A percentile compares a stretch with the other conserved stretches of the same genome.
phyloP scores from a whole-genome alignment of 2,888 invertebrate species.

The Pollenia amentaria region DNA sequence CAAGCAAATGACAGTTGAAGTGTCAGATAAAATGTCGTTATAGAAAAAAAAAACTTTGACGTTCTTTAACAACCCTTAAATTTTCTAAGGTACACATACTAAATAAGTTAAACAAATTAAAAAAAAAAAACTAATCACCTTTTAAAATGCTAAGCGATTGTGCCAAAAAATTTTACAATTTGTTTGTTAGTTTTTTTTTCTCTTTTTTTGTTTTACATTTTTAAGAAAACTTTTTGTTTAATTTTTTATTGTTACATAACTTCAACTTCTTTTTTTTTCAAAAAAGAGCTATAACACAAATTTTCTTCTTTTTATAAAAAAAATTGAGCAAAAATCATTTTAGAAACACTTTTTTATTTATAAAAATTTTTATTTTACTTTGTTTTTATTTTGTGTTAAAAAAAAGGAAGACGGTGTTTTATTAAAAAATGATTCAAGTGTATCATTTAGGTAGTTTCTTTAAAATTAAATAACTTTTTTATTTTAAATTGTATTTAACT shows the following conservation, averaged over 20 bases:
- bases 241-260: slow-evolving; percentile 47
- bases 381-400: neutral
- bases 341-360: neutral
- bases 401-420: slow-evolving; percentile 17
- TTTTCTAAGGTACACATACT: slow-evolving; percentile 22
- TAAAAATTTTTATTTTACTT: neutral
- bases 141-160: slow-evolving; percentile 9
- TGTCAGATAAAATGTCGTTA: slow-evolving; percentile 22
- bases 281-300: neutral
- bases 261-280: neutral
- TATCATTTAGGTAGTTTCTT: neutral
- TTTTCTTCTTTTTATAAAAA: neutral
- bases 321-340: slow-evolving; percentile 44
- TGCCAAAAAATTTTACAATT: neutral
- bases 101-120: slow-evolving; percentile 29
- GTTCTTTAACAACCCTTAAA: slow-evolving; percentile 56
- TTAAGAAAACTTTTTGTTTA: neutral
- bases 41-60: slow-evolving; percentile 14
- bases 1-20: slow-evolving; percentile 11
- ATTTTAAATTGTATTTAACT: neutral
- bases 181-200: neutral
- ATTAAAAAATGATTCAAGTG: neutral
- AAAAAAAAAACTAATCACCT: slow-evolving; percentile 19
- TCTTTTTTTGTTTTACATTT: neutral
- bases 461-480: neutral